Conservation (phyloP, 2,797 vertebrate genomes). For the Chaetodon trifasciatus region DNA sequence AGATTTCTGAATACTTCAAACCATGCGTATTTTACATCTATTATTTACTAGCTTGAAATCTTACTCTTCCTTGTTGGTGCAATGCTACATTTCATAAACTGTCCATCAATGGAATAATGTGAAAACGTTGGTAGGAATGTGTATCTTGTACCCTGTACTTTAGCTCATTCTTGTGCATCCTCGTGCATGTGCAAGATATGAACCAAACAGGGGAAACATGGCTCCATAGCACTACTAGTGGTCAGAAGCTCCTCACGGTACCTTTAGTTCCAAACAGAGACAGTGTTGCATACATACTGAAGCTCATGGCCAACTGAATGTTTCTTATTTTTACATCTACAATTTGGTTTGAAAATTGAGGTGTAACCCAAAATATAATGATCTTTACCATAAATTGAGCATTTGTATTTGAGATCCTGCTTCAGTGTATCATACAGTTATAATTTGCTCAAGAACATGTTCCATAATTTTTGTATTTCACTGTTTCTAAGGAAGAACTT, state of each 20-base stretch:
- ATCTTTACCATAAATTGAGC: slow-evolving; percentile 18
- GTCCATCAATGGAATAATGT: neutral
- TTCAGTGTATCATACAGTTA: neutral
- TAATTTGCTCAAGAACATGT: neutral
- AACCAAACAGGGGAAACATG: neutral
- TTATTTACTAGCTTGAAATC: neutral
- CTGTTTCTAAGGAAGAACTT: neutral
- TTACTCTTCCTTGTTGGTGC: neutral
- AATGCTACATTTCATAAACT: neutral
- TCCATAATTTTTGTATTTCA: neutral
- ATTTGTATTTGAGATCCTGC: neutral
- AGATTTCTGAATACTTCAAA: too few species aligned
- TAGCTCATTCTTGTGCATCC: neutral
- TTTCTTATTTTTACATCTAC: neutral
- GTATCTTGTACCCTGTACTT: too few species aligned
- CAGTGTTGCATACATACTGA: slow-evolving; percentile 4
- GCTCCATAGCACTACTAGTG: neutral
- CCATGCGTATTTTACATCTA: too few species aligned
- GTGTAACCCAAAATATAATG: slow-evolving; percentile 14
- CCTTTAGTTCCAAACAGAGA: neutral
- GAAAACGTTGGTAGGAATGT: neutral
- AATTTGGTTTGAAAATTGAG: slow-evolving; percentile 28
- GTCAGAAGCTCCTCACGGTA: neutral
- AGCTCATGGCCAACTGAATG: neutral
- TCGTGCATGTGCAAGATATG: neutral